Conservation (phyloP, 1,140 invertebrate genomes). For the Conus ventricosus region DNA sequence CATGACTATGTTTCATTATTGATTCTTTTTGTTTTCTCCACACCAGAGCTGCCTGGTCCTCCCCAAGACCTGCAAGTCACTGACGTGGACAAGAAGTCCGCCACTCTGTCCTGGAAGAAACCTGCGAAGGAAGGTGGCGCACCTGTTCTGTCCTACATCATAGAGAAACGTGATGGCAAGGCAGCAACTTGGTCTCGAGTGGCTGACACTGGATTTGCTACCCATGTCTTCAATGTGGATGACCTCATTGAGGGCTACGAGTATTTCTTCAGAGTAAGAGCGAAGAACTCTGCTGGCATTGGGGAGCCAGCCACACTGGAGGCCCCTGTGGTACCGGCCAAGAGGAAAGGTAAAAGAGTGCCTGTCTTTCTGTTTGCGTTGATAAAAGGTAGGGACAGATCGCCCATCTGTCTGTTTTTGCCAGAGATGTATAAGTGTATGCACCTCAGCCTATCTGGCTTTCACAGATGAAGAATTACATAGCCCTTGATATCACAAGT, state of each 20-base stretch:
- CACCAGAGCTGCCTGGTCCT: conserved; percentile 87
- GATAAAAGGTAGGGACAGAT: too few species aligned
- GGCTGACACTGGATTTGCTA: conserved; percentile 57
- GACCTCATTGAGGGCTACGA: conserved; percentile 93
- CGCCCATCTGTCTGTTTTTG: too few species aligned
- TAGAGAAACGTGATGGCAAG: conserved; percentile 77
- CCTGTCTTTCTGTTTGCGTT: neutral
- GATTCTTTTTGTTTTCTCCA: too few species aligned
- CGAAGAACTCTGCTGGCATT: conserved; percentile 94
- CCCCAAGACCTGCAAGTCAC: conserved; percentile 89
- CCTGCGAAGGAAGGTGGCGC: conserved; percentile 71
- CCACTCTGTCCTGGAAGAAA: conserved; percentile 69
- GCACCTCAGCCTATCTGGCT: too few species aligned
- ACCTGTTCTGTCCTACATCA: conserved; percentile 67
- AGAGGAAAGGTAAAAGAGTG: conserved; percentile 1
- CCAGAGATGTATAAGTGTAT: too few species aligned
- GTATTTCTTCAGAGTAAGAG: conserved; percentile 96
- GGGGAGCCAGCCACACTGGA: conserved; percentile 94
- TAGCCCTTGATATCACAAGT: too few species aligned
- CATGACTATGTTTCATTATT: too few species aligned
- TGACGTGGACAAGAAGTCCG: conserved; percentile 73
- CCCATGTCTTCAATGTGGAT: conserved; percentile 86
- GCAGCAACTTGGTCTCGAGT: conserved; percentile 92
- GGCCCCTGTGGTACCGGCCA: conserved; percentile 80
- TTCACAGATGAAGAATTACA: too few species aligned